Evolutionary conservation across 2,113 vertebrate genomes (phyloP), one percentile per base, ranked within the genome.

Genomic region (Peromyscus californicus): DNA sequence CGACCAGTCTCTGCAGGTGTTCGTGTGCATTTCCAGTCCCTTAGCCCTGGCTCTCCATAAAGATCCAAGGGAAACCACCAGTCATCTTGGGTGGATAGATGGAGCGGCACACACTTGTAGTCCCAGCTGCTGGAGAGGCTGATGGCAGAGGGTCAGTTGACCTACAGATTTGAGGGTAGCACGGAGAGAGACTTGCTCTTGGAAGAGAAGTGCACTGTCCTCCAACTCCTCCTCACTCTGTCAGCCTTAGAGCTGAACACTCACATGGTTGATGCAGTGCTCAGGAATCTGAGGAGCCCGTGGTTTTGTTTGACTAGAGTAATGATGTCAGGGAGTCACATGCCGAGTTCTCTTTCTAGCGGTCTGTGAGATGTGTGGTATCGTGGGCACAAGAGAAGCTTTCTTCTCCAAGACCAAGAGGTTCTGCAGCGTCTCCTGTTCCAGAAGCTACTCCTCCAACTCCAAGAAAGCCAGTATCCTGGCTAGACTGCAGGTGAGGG

Each of bases 391-490:
- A 5, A 98, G 98, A 8, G 98, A 99, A 70, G 98, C 98, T 95
- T 99, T 99, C 98, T 99, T 99, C 98, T 99, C 99, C 61, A 99
- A 99, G 98, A 99, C 99, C 67, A 99, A 99, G 97, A 99, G 99
- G 70, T 99, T 99, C 98, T 99, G 99, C 99, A 99, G 99, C 0
- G 98, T 98, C 11, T 99, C 99, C 91, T 99, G 99, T 94, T 99
- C 99, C 16, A 99, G 99, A 72, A 99, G 99, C 89, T 99, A 99
- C 97, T 99, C 99, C 2, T 99, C 99, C 63, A 99, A 99, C 98
- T 99, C 99, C 74, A 99, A 99, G 98, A 99, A 99, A 98, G 98
- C 99, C 91, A 99, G 99, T 95, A 99, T 99, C 95, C 96, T 99
- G 98, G 99, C 99, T 33, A 99, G 99, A 45, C 98, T 99, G 26